Evolutionary conservation across 2,113 vertebrate genomes (phyloP).

Genomic region (Parotia lawesii): DNA sequence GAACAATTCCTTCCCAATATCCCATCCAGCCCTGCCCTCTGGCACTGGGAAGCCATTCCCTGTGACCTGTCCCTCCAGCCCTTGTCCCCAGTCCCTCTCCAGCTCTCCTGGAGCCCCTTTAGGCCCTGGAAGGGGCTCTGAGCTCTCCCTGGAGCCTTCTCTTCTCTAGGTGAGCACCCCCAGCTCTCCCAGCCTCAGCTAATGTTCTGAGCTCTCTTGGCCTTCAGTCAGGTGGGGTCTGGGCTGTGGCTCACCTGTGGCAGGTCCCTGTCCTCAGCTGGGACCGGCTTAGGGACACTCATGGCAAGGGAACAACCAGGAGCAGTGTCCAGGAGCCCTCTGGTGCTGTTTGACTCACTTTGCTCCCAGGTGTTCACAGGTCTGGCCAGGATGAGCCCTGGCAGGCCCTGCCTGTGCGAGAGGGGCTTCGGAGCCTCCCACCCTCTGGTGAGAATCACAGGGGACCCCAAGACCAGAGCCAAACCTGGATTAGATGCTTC

Average conservation of each 20-base stretch:
- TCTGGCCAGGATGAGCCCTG: neutral
- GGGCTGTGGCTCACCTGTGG: neutral
- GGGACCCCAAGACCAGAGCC: neutral
- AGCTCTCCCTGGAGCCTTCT: neutral
- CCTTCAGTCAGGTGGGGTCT: neutral
- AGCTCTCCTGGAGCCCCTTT: neutral
- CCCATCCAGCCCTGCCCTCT: neutral
- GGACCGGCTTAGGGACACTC: neutral
- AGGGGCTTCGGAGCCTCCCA: neutral
- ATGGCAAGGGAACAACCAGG: accelerated
- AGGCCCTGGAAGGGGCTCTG: neutral
- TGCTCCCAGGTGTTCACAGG: neutral
- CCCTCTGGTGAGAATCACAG: neutral
- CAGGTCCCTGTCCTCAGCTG: neutral
- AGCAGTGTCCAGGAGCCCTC: neutral
- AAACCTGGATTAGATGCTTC: too few relatives aligned
- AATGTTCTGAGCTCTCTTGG: neutral
- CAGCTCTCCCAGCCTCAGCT: neutral
- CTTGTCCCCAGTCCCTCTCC: neutral
- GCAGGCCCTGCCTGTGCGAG: neutral
- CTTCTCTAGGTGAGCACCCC: neutral
- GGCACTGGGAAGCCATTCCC: neutral
- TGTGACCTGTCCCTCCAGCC: accelerated
- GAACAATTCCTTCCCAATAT: neutral
- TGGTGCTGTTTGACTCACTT: neutral